These are phyloP conservation scores for Drosophila tanythrix DNA, from an alignment of 2,888 invertebrate genomes.

Conservation along the genomic window DNA sequence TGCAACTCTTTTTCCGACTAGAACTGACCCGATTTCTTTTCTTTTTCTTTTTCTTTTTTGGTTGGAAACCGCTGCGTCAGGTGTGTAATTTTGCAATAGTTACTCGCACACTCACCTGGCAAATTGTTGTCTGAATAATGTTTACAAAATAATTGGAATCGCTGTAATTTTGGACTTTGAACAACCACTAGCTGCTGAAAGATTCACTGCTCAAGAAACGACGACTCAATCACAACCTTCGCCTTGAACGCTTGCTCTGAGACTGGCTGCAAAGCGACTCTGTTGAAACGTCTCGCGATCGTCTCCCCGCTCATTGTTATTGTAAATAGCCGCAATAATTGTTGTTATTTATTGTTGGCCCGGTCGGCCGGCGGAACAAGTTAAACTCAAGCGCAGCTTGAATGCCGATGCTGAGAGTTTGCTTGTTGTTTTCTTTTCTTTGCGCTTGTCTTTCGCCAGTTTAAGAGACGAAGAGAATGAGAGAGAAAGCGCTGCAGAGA, in stretches of 20 bases:
- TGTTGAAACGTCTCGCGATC: conserved; percentile 46
- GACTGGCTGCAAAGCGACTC: conserved; percentile 62
- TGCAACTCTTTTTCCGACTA: conserved; percentile 47
- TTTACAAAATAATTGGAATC: conserved; percentile 32
- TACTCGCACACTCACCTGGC: conserved; percentile 61
- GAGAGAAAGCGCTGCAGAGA: conserved; percentile 6
- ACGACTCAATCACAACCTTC: conserved; percentile 79
- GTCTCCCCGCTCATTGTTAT: conserved; percentile 48
- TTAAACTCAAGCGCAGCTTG: conserved; percentile 49
- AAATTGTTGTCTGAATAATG: conserved; percentile 26
- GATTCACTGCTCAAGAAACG: conserved; percentile 19
- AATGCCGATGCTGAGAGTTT: conserved; percentile 18
- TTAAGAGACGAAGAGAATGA: background rate
- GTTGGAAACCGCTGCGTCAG: conserved; percentile 49
- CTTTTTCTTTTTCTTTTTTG: conserved; percentile 47
- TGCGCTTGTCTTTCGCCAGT: conserved; percentile 26
- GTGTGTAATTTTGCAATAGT: conserved; percentile 22
- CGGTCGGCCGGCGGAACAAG: conserved; percentile 60
- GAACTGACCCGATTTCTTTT: conserved; percentile 68
- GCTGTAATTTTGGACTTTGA: conserved; percentile 54
- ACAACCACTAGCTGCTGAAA: conserved; percentile 38
- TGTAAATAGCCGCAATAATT: conserved; percentile 54
- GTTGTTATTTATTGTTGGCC: conserved; percentile 38
- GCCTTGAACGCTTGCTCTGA: conserved; percentile 80
- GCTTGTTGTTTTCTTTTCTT: conserved; percentile 20